Percentiles rank a stretch among this genome's conserved stretches.
phyloP scores from a whole-genome alignment of 2,797 vertebrate genomes.

The Phylloscopus collybita region DNA sequence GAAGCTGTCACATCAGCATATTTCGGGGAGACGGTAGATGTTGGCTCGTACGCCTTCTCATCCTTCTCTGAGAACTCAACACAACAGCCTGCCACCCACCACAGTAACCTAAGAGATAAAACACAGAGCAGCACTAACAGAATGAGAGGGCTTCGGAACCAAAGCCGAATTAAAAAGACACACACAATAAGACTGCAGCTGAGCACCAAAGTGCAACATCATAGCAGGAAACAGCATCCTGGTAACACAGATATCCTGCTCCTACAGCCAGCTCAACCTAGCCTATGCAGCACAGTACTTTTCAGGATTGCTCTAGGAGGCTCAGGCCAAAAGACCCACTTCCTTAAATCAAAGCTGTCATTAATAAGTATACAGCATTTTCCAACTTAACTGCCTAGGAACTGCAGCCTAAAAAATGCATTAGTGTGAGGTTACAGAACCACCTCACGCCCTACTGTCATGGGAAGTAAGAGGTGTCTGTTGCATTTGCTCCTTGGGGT shows the following conservation, averaged over 20 bases:
- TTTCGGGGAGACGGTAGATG: neutral
- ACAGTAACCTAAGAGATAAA: neutral
- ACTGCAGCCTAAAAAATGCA: neutral
- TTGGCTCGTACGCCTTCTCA: neutral
- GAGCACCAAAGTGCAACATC: neutral
- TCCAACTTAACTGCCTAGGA: neutral
- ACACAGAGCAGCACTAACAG: neutral
- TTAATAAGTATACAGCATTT: neutral
- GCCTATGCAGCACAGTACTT: neutral
- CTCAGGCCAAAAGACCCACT: neutral
- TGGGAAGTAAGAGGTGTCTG: neutral
- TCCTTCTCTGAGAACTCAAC: neutral
- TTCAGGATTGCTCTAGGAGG: neutral
- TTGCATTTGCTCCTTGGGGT: neutral
- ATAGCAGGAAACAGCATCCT: neutral
- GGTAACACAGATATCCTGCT: neutral
- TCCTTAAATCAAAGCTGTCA: neutral
- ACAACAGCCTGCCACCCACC: conserved; percentile 13
- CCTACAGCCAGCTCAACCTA: neutral
- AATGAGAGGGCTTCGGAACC: neutral
- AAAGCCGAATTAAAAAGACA: neutral
- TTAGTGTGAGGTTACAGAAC: neutral
- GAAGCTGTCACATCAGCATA: conserved; percentile 24
- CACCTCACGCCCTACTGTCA: fast-evolving
- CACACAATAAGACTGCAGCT: neutral